These are phyloP conservation scores for Callorhinus ursinus DNA, from an alignment of 2,113 vertebrate genomes.

Conservation along the genomic window DNA sequence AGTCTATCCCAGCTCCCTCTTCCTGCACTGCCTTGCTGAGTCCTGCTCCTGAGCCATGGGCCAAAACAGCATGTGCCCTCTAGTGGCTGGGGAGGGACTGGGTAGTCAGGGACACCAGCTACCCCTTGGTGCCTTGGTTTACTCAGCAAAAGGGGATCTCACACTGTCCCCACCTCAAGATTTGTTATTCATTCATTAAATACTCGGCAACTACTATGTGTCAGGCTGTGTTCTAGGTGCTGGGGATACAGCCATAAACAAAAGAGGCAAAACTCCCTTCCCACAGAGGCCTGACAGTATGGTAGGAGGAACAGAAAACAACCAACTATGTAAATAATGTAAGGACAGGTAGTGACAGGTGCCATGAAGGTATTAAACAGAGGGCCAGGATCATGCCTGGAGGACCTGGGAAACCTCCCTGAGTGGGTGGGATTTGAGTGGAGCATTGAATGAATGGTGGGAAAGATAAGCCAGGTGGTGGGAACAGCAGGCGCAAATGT, in stretches of 20 bases:
- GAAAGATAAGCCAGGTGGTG: not conserved
- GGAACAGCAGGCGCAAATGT: not conserved
- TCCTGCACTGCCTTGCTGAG: not conserved
- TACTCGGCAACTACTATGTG: not conserved
- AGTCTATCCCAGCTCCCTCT: not conserved
- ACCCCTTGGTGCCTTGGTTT: constrained; percentile 47
- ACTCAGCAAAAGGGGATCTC: not conserved
- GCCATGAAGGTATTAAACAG: not conserved
- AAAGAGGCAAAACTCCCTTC: not conserved
- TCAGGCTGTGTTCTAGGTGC: constrained; percentile 15
- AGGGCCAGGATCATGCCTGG: not conserved
- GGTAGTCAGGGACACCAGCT: not conserved
- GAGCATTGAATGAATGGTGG: not conserved
- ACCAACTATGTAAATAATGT: not conserved
- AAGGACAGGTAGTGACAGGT: not conserved
- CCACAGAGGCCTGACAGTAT: not conserved
- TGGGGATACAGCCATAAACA: not conserved
- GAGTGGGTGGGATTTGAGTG: constrained; percentile 20
- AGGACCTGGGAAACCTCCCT: not conserved
- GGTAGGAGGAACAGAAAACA: not conserved
- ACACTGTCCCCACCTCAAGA: not conserved
- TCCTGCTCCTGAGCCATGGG: not conserved
- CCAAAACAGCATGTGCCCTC: constrained; percentile 55
- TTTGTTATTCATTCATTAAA: constrained; percentile 25
- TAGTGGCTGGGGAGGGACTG: constrained; percentile 56